Conservation (phyloP, 2,797 vertebrate genomes). For the Notamacropus eugenii region DNA sequence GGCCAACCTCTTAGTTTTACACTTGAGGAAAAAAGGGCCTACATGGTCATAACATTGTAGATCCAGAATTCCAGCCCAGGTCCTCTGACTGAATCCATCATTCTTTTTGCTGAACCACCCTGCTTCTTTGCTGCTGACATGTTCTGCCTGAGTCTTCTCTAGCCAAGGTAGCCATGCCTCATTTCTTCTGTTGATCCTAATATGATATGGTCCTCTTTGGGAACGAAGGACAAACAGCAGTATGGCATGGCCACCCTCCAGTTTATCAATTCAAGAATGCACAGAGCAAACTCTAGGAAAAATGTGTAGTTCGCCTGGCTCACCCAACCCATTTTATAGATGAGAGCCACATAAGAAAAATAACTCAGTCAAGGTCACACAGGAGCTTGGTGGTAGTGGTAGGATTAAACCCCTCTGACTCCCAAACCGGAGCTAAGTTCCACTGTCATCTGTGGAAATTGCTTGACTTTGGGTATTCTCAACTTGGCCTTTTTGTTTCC, state of each 20-base stretch:
- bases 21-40: not conserved
- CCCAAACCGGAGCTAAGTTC: not conserved
- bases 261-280: not conserved
- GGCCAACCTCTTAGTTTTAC: not conserved
- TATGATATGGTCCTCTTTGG: too few species aligned
- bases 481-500: not conserved
- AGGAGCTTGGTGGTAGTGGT: not conserved
- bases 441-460: not conserved
- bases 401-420: not conserved
- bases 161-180: not conserved
- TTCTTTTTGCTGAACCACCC: not conserved
- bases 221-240: too few species aligned
- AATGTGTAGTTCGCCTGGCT: not conserved
- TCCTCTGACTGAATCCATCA: not conserved
- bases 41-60: not conserved
- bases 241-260: not conserved
- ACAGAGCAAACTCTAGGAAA: not conserved
- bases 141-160: not conserved
- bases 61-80: too few species aligned
- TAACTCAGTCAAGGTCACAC: not conserved
- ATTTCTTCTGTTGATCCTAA: not conserved
- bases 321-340: not conserved
- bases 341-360: not conserved
- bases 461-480: not conserved
- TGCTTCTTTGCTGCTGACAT: not conserved